These are phyloP conservation scores for Albula glossodonta DNA, from an alignment of 2,113 vertebrate species.

Conservation along the genomic window DNA sequence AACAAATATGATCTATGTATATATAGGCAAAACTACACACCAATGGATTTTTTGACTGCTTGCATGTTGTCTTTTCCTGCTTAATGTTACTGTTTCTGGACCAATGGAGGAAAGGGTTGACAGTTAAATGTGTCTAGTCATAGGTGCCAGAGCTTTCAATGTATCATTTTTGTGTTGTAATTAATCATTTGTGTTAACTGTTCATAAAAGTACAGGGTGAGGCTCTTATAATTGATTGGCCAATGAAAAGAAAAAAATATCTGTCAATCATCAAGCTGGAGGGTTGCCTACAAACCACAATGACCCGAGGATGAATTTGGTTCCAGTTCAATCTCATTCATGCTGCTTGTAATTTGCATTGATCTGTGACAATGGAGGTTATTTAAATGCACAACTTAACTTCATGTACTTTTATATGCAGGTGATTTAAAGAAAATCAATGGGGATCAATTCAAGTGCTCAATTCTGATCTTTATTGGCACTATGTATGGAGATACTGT, in stretches of 20 bases:
- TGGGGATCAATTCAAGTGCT: not conserved
- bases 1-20: conserved; percentile 71
- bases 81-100: conserved; percentile 60
- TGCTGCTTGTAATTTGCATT: not conserved
- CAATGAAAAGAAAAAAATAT: not conserved
- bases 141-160: conserved; percentile 40
- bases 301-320: not conserved
- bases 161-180: not conserved
- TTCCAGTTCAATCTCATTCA: not conserved
- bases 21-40: conserved; percentile 77
- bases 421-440: not conserved
- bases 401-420: not conserved
- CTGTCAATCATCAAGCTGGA: not conserved
- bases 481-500: not conserved
- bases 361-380: not conserved
- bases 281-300: not conserved
- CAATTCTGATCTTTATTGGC: not conserved
- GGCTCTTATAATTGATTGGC: not conserved
- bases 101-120: conserved; percentile 41
- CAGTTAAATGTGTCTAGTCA: conserved; percentile 28
- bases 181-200: not conserved
- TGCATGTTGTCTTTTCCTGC: conserved; percentile 64
- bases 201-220: not conserved
- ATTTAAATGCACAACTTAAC: not conserved
- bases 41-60: conserved; percentile 68